phyloP scores from a whole-genome alignment of 1,140 invertebrate species.

The Pemphigus obesinymphae region DNA sequence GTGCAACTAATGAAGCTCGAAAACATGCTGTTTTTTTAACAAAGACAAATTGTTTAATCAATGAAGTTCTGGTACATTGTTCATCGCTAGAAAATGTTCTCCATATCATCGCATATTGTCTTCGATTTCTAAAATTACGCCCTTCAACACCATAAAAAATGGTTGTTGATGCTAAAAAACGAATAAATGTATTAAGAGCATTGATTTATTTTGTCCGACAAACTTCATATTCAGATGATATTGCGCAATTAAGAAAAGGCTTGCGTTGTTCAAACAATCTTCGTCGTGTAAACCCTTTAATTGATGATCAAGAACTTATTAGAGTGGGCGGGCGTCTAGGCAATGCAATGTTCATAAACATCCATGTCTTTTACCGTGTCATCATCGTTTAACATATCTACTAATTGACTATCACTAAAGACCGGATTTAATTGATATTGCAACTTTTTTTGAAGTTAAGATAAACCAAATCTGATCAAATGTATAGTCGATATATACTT shows the following conservation, averaged over 20 bases:
- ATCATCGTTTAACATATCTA: neutral
- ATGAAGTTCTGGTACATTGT: neutral
- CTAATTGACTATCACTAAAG: slow-evolving; percentile 9
- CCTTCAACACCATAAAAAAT: no score
- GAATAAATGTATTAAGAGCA: neutral
- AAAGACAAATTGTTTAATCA: neutral
- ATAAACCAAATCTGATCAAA: no score
- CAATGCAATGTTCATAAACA: slow-evolving; percentile 39
- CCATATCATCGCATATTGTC: neutral
- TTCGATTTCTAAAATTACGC: neutral
- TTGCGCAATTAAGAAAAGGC: neutral
- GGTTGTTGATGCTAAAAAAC: neutral
- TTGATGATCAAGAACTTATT: slow-evolving; percentile 25
- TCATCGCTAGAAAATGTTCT: neutral
- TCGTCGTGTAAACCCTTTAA: neutral
- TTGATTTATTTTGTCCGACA: neutral
- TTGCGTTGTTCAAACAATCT: neutral
- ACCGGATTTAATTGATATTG: no score
- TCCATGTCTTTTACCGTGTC: slow-evolving; percentile 42
- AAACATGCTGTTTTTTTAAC: neutral
- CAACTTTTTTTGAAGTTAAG: no score
- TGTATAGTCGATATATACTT: no score
- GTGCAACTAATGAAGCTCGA: neutral
- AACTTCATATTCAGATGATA: neutral
- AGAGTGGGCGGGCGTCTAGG: slow-evolving; percentile 44